Percentiles rank a stretch among this genome's conserved stretches.
These are phyloP conservation scores for Tipula helvola DNA, from an alignment of 2,888 invertebrate species.

Conservation along the genomic window DNA sequence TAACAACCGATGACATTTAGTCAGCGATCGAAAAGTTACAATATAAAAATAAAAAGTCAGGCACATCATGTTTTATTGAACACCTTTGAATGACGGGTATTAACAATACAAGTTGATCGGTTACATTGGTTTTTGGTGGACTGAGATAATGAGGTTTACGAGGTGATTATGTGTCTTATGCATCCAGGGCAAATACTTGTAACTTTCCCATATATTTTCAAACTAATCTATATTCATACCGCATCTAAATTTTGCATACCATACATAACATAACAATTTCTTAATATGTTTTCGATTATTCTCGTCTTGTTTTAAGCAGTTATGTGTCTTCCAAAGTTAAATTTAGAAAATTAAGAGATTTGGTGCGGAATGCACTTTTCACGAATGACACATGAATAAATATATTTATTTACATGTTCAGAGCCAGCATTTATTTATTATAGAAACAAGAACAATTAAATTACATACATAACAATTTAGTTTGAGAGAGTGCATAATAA, in stretches of 20 bases:
- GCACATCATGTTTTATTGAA: too few species aligned
- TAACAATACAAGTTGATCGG: too few species aligned
- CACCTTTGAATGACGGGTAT: too few species aligned
- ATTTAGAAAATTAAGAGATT: not conserved
- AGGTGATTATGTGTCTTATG: too few species aligned
- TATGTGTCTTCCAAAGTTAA: not conserved
- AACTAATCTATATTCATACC: not conserved
- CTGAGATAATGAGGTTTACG: too few species aligned
- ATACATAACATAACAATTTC: not conserved
- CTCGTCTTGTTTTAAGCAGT: not conserved
- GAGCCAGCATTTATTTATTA: not conserved
- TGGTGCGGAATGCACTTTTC: not conserved
- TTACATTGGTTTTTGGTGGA: too few species aligned
- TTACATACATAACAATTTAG: not conserved
- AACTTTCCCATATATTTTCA: not conserved
- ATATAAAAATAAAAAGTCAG: too few species aligned
- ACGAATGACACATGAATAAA: not conserved
- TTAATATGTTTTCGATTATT: not conserved
- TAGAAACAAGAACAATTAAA: not conserved
- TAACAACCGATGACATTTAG: too few species aligned
- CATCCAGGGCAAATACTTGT: too few species aligned
- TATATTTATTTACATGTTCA: not conserved
- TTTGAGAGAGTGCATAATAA: not conserved
- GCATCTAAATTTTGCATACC: not conserved
- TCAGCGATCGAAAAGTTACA: too few species aligned